These are phyloP conservation scores for Myiozetetes cayanensis DNA, from an alignment of 2,113 vertebrate genomes.

Conservation along the genomic window DNA sequence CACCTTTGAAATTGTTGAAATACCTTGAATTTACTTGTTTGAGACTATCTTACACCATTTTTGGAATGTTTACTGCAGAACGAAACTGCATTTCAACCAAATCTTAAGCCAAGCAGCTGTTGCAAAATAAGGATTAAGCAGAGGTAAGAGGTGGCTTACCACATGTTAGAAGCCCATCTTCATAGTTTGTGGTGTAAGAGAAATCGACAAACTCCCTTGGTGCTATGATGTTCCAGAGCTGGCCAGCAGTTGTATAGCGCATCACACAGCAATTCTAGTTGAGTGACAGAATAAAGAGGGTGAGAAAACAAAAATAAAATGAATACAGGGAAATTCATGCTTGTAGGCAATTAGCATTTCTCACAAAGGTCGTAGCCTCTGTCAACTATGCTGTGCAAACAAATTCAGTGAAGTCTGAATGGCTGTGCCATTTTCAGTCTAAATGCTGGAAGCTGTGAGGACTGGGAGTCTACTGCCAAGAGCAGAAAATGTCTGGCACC, in stretches of 20 bases:
- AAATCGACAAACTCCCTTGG: slow-evolving; percentile 88
- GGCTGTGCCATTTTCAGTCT: neutral
- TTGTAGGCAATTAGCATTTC: neutral
- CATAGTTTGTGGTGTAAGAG: slow-evolving; percentile 81
- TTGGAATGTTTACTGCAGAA: neutral
- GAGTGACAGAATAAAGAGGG: neutral
- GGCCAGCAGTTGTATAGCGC: slow-evolving; percentile 84
- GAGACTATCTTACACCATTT: neutral
- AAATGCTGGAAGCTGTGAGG: neutral
- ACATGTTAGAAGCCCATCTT: slow-evolving; percentile 82
- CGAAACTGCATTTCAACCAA: neutral
- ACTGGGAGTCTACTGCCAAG: neutral
- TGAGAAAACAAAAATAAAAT: neutral
- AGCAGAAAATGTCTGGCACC: neutral
- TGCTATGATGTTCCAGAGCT: slow-evolving; percentile 84
- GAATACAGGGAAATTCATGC: neutral
- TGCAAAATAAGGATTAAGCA: neutral
- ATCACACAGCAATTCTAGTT: slow-evolving; percentile 83
- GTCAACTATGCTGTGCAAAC: neutral
- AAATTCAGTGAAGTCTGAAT: neutral
- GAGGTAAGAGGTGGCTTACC: slow-evolving; percentile 66
- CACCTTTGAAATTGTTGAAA: neutral
- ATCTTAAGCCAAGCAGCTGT: neutral
- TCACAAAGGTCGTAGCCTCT: neutral
- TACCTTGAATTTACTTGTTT: neutral